Evolutionary conservation across 35 echinoderm and acorn worm genomes (phyloP).

Genomic region (Lytechinus pictus): DNA sequence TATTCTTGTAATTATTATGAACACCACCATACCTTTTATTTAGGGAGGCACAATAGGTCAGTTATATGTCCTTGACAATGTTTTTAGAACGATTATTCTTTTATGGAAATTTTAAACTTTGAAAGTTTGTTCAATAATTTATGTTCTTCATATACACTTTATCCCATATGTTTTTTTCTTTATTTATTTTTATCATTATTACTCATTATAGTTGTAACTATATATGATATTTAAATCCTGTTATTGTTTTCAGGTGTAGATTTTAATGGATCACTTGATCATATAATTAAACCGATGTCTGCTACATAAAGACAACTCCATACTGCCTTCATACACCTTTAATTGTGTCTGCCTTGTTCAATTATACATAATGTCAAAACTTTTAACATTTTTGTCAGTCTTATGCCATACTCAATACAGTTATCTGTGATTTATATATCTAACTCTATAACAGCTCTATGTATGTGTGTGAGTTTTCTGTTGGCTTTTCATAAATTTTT

Average conservation of each 20-base stretch:
- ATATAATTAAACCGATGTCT: background rate
- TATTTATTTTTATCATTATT: too few species aligned
- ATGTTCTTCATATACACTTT: background rate
- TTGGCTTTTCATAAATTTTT: background rate
- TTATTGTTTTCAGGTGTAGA: too few species aligned
- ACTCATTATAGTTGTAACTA: too few species aligned
- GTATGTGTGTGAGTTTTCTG: constrained; percentile 1
- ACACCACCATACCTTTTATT: background rate
- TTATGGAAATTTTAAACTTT: background rate
- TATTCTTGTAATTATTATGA: background rate
- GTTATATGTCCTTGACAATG: background rate
- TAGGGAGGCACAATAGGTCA: background rate
- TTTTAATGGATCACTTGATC: too few species aligned
- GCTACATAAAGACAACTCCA: background rate
- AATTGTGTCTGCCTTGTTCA: background rate
- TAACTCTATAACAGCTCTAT: background rate
- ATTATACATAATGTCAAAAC: background rate
- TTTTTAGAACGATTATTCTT: background rate
- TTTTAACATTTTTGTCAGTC: background rate
- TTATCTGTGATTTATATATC: background rate
- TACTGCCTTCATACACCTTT: background rate
- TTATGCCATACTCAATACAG: background rate
- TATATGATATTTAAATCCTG: too few species aligned
- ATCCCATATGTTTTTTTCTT: background rate
- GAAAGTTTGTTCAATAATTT: background rate